Base-by-base conservation (phyloP, 2,797 vertebrate genomes). In the Allobates femoralis region DNA sequence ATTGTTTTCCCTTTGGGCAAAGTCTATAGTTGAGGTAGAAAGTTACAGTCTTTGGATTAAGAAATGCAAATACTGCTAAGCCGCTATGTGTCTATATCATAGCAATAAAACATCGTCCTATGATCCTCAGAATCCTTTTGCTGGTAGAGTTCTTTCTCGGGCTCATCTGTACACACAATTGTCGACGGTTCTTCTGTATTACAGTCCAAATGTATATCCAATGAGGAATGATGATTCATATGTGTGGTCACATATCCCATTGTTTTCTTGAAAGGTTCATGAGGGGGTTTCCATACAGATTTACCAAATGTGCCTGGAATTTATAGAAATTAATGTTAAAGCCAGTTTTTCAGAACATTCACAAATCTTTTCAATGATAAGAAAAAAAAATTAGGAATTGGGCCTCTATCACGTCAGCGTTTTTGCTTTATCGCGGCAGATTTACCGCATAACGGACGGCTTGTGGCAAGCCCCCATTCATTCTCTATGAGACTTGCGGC, bases 231-330 rank as follows among this genome's bases (percentile, higher is more conserved):
- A 6, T 93, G 90, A 90, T 95, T 95, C 90, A 94, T 92, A 3
- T 85, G 91, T 51, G 93, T 94, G 11, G 89, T 87, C 89, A 91
- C 90, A 0, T 93, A 95, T 81, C 91, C 92, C 75, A 89, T 90
- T 32, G 90, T 90, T 21, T 91, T 46, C 50, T 91, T 93, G 89
- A 94, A 90, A 7, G 93, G 90, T 19, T 96, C 96, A 86, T 93
- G 92, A 62, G 93, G 94, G 51, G 96, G 92, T 89, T 93, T 96
- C 97, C 96, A 97, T 56, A 96, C 92, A 85, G 96, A 92, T 89
- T 99, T 99, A 80, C 97, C 98, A 92, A 99, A 99, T 1, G 98
- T 99, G 85, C 97, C 98, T 99, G 91, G 53, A 93, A 41, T 90
- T 81, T 90, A 41, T 51, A 32, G 2, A 56, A 21, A 67, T n/a